Base-by-base conservation (phyloP, 1,140 invertebrate species). In the Oscheius sp. region DNA sequence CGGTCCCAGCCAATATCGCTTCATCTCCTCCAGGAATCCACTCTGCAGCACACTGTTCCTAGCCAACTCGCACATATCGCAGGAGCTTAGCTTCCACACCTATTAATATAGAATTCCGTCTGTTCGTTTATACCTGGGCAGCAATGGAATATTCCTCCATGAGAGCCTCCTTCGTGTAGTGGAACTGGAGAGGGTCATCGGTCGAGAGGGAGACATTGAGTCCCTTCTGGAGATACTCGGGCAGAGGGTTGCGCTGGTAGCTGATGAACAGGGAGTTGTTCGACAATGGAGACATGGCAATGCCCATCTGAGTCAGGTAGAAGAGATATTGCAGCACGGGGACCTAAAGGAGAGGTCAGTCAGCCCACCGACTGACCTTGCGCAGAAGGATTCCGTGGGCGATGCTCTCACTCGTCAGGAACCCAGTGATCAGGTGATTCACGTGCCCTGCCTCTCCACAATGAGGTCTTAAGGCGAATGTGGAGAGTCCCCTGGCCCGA, bases 131-230 rank as follows among this genome's bases (percentile, higher is more conserved):
- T 10, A 59, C 88, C 87, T 99, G 96, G 7, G 95, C 93, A 15
- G 96, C 96, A 86, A 99, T 99, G 82, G 94, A 97, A 87, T 97
- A 99, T 85, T 99, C 96, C 85, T 99, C 96, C 95, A 99, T 99
- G 97, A 99, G 87, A 18, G 96, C 94, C 89, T 99, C 96, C 88
- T 98, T 98, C 31, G 97, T 99, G 81, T 98, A 99, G 86, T 99
- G 96, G 86, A 99, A 99, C 86, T 99, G 96, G 42, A 99, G 85
- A 15, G 97, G 96, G 88, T 99, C 96, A 85, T 99, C 97, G 3
- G 95, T 98, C 3, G 94, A 97, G 3, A 99, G 87, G 55, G 94
- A 96, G 70, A 99, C 90, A 79, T 92, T 91, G 1, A 99, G 88
- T 2, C 97, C 97, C 80, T 95, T 88, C 18, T 93, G 93, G 64